Evolutionary conservation across 1,140 invertebrate genomes (phyloP).

Genomic region (Grapholita molesta): DNA sequence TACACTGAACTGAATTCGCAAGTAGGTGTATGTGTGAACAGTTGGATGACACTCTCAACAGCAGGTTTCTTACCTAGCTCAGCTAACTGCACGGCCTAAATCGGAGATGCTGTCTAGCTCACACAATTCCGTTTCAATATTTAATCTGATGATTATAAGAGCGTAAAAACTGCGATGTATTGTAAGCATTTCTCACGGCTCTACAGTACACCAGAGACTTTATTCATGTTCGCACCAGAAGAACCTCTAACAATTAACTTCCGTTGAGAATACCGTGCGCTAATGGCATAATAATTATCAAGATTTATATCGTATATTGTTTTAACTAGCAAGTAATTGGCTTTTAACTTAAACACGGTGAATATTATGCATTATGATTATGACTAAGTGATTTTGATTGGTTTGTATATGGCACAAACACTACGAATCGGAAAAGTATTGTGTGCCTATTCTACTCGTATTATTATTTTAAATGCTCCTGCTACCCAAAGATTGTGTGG

Average conservation of each 20-base stretch:
- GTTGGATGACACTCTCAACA: not conserved
- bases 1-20: not conserved
- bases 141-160: constrained; percentile 35
- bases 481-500: no score
- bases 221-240: constrained; percentile 42
- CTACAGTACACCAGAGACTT: constrained; percentile 39
- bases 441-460: no score
- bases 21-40: not conserved
- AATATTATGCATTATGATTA: not conserved
- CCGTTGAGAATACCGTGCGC: constrained; percentile 47
- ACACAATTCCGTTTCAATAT: constrained; percentile 29
- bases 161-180: constrained; percentile 28
- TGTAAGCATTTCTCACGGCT: constrained; percentile 46
- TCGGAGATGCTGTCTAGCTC: constrained; percentile 13
- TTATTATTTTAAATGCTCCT: no score
- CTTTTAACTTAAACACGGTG: constrained; percentile 10
- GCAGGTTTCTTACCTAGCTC: not conserved
- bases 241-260: constrained; percentile 53
- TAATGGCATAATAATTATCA: constrained; percentile 48
- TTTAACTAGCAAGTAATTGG: constrained; percentile 26
- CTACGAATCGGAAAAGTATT: no score
- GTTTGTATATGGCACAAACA: not conserved
- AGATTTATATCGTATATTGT: constrained; percentile 43
- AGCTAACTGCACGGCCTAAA: constrained; percentile 4
- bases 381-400: not conserved